Evolutionary conservation across 2,888 invertebrate species (phyloP).

Genomic region (Lumbricus terrestris): DNA sequence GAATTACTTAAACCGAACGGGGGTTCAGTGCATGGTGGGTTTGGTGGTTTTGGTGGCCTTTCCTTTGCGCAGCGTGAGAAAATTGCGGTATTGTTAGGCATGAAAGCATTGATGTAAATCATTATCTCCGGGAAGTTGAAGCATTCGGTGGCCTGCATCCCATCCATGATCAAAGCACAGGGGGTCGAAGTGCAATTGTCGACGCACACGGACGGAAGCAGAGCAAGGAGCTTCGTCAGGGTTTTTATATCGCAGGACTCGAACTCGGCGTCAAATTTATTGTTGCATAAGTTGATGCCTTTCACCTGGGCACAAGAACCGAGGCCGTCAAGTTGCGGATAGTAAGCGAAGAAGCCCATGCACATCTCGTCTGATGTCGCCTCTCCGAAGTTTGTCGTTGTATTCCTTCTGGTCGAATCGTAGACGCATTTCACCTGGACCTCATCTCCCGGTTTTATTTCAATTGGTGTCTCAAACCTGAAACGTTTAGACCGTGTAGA

Average conservation of each 20-base stretch:
- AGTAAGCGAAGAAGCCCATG: slow-evolving; percentile 43
- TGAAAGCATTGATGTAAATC: no score
- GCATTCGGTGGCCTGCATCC: neutral
- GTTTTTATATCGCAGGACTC: neutral
- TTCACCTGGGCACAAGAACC: neutral
- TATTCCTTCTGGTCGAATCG: slow-evolving; percentile 34
- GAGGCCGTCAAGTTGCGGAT: slow-evolving; percentile 35
- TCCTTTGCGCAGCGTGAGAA: no score
- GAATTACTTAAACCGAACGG: no score
- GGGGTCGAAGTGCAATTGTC: neutral
- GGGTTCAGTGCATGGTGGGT: no score
- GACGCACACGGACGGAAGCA: neutral
- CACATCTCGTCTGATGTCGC: slow-evolving; percentile 49
- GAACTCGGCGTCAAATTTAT: neutral
- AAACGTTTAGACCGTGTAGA: neutral
- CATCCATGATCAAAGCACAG: neutral
- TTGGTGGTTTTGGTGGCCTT: no score
- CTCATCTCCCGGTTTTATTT: slow-evolving; percentile 41
- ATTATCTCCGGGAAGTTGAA: neutral
- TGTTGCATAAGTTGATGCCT: neutral
- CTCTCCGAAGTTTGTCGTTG: slow-evolving; percentile 40
- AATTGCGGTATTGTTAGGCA: no score
- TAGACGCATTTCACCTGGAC: slow-evolving; percentile 39
- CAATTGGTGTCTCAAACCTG: slow-evolving; percentile 39
- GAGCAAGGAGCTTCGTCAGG: neutral